Percentiles rank a stretch among this genome's conserved stretches.
phyloP scores from a whole-genome alignment of 2,797 vertebrate genomes.

The Cirrhinus mrigala region DNA sequence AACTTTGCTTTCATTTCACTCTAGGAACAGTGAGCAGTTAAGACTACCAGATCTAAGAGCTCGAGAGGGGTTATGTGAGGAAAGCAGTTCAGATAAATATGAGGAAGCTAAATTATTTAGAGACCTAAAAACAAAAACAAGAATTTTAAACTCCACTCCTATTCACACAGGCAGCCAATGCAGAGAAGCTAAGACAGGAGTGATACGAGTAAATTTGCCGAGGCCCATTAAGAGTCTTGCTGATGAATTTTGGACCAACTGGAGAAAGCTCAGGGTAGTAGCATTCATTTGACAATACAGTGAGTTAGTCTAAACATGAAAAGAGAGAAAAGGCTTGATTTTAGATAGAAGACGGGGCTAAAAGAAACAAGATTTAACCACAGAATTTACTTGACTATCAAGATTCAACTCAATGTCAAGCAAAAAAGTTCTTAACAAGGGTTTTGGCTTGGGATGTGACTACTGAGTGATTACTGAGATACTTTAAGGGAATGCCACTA shows the following conservation, averaged over 20 bases:
- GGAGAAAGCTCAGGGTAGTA: background rate
- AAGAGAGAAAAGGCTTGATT: background rate
- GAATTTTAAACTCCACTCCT: no score
- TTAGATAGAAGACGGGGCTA: background rate
- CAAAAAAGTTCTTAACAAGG: background rate
- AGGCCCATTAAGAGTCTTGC: no score
- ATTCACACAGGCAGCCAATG: no score
- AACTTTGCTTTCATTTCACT: background rate
- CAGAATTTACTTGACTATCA: background rate
- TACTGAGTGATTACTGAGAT: background rate
- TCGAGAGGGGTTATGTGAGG: background rate
- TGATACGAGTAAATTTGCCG: no score
- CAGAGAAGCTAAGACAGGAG: no score
- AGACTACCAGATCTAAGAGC: background rate
- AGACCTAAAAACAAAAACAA: no score
- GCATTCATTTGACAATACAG: background rate
- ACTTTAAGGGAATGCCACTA: background rate
- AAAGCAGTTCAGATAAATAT: background rate
- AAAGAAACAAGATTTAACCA: background rate
- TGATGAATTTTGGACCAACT: no score
- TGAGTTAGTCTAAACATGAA: background rate
- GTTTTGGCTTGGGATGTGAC: background rate
- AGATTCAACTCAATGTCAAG: background rate
- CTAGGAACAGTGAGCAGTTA: background rate
- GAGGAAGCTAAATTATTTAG: background rate